Evolutionary conservation across 1,140 invertebrate genomes (phyloP).

Genomic region (Leptinotarsa texana): DNA sequence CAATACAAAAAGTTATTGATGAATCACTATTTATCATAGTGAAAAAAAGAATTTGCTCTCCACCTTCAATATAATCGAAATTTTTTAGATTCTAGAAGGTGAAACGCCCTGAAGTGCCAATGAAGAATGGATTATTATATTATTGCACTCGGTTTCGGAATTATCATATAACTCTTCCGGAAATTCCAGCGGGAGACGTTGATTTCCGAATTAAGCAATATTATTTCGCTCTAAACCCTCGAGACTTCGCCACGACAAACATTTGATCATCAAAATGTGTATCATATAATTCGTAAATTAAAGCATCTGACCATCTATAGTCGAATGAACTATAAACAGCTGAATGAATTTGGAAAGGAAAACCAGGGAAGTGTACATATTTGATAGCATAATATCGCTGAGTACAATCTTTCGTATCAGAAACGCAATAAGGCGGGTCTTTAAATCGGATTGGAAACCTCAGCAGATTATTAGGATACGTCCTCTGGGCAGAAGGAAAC

Average conservation of each 20-base stretch:
- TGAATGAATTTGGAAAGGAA: slow-evolving; percentile 22
- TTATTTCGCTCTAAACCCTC: too few species aligned
- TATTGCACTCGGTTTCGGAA: too few species aligned
- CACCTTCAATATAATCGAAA: too few species aligned
- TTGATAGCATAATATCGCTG: slow-evolving; percentile 37
- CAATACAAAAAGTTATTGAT: too few species aligned
- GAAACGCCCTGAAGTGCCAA: too few species aligned
- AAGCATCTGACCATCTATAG: background rate
- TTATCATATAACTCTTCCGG: too few species aligned
- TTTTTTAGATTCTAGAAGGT: too few species aligned
- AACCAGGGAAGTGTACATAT: slow-evolving; percentile 30
- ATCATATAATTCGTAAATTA: background rate
- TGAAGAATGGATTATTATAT: too few species aligned
- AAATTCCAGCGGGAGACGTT: too few species aligned
- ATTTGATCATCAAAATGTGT: background rate
- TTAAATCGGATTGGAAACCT: slow-evolving; percentile 48
- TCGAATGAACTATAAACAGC: slow-evolving; percentile 4
- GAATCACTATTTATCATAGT: too few species aligned
- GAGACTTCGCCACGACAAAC: background rate
- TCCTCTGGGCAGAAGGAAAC: slow-evolving; percentile 38
- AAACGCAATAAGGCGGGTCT: slow-evolving; percentile 44
- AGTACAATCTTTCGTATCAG: slow-evolving; percentile 45
- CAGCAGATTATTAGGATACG: slow-evolving; percentile 48
- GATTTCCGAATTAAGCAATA: too few species aligned
- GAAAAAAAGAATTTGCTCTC: too few species aligned